Percentiles rank a stretch among this genome's conserved stretches.
Evolutionary conservation across 2,888 invertebrate genomes (phyloP).

Genomic region (Anthophora plumipes): DNA sequence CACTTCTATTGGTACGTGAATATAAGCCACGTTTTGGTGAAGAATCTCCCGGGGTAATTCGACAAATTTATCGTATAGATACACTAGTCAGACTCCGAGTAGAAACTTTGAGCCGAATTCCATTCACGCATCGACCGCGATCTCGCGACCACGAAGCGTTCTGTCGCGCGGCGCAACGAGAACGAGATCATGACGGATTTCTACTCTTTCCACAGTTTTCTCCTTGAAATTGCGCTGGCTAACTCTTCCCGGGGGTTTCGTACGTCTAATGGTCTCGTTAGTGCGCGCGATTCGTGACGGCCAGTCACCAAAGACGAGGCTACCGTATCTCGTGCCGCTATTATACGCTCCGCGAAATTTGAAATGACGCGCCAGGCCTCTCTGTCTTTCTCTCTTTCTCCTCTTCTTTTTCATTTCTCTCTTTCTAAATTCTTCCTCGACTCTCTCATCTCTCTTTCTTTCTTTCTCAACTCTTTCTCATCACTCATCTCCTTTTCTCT

Average conservation of each 20-base stretch:
- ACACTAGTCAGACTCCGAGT: no score
- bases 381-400: no score
- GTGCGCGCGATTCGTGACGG: conserved; percentile 38
- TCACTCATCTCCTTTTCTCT: no score
- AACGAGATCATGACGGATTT: conserved; percentile 43
- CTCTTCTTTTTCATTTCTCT: neutral
- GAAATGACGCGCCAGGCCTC: conserved; percentile 29
- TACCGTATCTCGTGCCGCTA: neutral
- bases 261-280: conserved; percentile 58
- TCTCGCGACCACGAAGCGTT: neutral
- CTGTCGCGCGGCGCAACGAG: neutral
- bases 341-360: conserved; percentile 48
- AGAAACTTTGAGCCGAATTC: neutral
- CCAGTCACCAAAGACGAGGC: neutral
- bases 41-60: no score
- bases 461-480: no score
- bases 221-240: conserved; percentile 28
- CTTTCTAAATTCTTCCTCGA: no score
- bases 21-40: no score
- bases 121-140: neutral
- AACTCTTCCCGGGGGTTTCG: conserved; percentile 21
- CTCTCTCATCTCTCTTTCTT: no score
- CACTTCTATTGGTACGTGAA: no score
- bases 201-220: conserved; percentile 37
- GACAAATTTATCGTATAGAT: neutral